These are phyloP conservation scores for Pycnomerus fuliginosus DNA, from an alignment of 2,888 invertebrate species.

Conservation along the genomic window DNA sequence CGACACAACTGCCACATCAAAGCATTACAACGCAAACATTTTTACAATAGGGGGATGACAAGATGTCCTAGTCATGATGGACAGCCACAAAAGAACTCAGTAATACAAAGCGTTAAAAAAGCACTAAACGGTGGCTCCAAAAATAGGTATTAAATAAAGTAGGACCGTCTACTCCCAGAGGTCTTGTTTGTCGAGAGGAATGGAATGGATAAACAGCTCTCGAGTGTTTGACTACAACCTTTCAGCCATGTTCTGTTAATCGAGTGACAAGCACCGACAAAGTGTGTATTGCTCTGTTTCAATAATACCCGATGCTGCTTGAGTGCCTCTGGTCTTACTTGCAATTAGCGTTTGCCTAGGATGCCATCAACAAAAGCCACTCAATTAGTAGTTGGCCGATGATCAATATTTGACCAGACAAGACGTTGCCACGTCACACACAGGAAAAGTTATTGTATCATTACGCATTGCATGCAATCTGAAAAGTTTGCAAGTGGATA, in stretches of 20 bases:
- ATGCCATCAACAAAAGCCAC: conserved; percentile 9
- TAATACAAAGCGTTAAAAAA: too few relatives aligned
- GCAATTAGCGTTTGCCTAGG: conserved; percentile 15
- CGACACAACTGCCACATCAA: conserved; percentile 30
- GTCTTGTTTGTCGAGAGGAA: conserved; percentile 18
- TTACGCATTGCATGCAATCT: too few relatives aligned
- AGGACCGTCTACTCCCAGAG: conserved; percentile 11
- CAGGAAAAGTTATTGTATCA: too few relatives aligned
- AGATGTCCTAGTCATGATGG: too few relatives aligned
- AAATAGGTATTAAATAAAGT: too few relatives aligned
- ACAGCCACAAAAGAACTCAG: too few relatives aligned
- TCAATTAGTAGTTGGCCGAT: conserved; percentile 8
- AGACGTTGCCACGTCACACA: conserved; percentile 3
- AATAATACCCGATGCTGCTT: conserved; percentile 14
- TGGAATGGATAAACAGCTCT: conserved; percentile 23
- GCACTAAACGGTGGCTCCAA: too few relatives aligned
- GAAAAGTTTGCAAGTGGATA: too few relatives aligned
- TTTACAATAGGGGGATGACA: conserved; percentile 4
- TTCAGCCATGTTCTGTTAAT: conserved; percentile 20
- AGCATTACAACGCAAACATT: conserved; percentile 14
- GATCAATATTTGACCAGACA: conserved; percentile 9
- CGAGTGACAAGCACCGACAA: conserved; percentile 20
- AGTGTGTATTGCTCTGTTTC: conserved; percentile 15
- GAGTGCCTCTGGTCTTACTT: conserved; percentile 23
- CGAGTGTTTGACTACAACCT: conserved; percentile 21